Evolutionary conservation across 1,140 invertebrate species (phyloP), one percentile per base, ranked within the genome.

Genomic region (Tenebrio molitor): DNA sequence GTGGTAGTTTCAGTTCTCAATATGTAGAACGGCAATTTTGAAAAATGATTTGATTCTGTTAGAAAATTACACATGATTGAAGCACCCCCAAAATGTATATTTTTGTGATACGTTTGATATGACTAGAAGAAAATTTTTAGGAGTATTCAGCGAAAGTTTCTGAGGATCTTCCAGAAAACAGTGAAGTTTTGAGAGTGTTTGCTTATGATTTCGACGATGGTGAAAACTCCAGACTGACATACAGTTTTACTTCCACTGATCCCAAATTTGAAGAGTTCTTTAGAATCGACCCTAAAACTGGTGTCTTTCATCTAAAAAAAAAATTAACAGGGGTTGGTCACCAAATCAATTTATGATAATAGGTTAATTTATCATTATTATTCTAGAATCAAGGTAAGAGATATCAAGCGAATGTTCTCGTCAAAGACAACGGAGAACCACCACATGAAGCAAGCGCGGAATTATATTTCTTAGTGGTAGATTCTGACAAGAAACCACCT

Each of bases 151-250:
- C 92, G 81, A 91, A 90, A 29, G 90, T 94, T 16, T 91, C 92
- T 33, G 89, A 91, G 86, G 93, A 95, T 84, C 83, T 91, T 64
- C 82, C 84, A 8, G 82, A 87, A 19, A 87, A 87, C n/a, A 85
- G 87, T 39, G 91, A 93, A 79, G 93, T 95, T 33, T 94, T 95
- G 92, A 87, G 93, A 80, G 92, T 95, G 80, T 93, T 93, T 34
- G 94, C 94, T 1, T 95, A 93, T 8, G 94, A 96, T 83, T 91
- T 94, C 69, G 94, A 96, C 80, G 92, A 95, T 79, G 92, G 93
- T 5, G 90, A 92, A 77, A 95, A 95, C 84, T 93, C 93, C 29
- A 89, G 90, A 72, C 88, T 96, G 1, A 79, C 82, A 4, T 91
- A 91, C 78, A 75, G 71, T 23, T 78, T 82, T 29, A 39, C 64